Percentiles rank a stretch among this genome's conserved stretches.
Conservation (phyloP, 92 coral and sea anemone genomes). For the Scolanthus callimorphus region DNA sequence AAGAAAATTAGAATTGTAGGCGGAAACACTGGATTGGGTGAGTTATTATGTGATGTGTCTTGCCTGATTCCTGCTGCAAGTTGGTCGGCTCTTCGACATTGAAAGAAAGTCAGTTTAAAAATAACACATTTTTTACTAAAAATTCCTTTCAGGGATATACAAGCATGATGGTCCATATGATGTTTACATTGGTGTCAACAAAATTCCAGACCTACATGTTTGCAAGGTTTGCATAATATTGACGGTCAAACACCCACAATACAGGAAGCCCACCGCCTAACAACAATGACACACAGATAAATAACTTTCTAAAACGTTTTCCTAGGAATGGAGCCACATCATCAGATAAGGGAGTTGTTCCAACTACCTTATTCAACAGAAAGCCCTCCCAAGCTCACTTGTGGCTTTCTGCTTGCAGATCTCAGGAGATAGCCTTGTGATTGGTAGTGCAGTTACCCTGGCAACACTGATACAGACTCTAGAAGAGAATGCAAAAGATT, state of each 20-base stretch:
- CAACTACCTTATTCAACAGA: too few species aligned
- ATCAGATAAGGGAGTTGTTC: too few species aligned
- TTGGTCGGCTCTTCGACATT: too few species aligned
- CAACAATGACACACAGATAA: too few species aligned
- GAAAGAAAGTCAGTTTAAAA: too few species aligned
- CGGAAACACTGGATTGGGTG: constrained; percentile 74
- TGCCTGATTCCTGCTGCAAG: background rate
- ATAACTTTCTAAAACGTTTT: too few species aligned
- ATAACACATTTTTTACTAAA: background rate
- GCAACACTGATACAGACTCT: constrained; percentile 46
- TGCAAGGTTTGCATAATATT: too few species aligned
- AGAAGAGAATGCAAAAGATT: constrained; percentile 34
- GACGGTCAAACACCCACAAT: too few species aligned
- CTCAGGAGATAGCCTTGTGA: constrained; percentile 25
- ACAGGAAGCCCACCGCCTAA: too few species aligned
- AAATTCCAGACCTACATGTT: constrained; percentile 45
- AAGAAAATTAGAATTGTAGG: constrained; percentile 66
- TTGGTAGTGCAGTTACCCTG: constrained; percentile 74
- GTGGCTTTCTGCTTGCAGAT: constrained; percentile 22
- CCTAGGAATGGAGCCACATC: too few species aligned
- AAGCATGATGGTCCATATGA: constrained; percentile 62
- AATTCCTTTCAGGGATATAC: constrained; percentile 54
- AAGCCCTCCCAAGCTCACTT: too few species aligned
- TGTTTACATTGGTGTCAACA: constrained; percentile 54
- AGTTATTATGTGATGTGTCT: background rate